A percentile compares a stretch with the other conserved stretches of the same genome.
Conservation (phyloP, 2,113 vertebrate species). For the Melanostigma gelatinosum region DNA sequence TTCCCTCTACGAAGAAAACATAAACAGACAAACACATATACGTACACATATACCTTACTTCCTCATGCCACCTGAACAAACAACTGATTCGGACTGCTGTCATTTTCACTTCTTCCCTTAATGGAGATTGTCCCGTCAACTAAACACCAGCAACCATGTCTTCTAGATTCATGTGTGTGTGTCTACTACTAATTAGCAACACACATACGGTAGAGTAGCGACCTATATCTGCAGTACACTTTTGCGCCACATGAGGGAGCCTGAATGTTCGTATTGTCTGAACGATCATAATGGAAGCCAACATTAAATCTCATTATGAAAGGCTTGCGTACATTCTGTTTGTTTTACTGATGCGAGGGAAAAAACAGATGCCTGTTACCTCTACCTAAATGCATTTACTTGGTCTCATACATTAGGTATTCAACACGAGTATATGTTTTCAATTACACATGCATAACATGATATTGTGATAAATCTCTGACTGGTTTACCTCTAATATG, state of each 20-base stretch:
- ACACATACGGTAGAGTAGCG: background rate
- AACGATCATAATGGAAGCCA: background rate
- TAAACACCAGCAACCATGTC: background rate
- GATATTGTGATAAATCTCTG: background rate
- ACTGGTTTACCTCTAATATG: background rate
- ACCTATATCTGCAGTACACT: background rate
- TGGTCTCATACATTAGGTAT: background rate
- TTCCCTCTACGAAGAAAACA: conserved; percentile 45
- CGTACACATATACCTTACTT: conserved; percentile 14
- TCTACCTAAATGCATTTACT: background rate
- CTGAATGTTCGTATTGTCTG: background rate
- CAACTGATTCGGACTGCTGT: conserved; percentile 5
- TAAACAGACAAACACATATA: conserved; percentile 50
- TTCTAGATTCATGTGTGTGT: background rate
- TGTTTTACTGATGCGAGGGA: background rate
- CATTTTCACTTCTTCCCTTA: conserved; percentile 19
- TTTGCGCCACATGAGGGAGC: background rate
- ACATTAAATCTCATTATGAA: background rate
- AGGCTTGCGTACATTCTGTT: too few species aligned
- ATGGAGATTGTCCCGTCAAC: background rate
- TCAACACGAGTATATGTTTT: background rate
- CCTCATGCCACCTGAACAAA: conserved; percentile 2
- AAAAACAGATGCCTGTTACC: background rate
- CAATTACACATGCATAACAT: background rate
- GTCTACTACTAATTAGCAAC: background rate